Evolutionary conservation across 53 echinoderm and acorn worm genomes (phyloP).

Genomic region (Holothuria scabra): DNA sequence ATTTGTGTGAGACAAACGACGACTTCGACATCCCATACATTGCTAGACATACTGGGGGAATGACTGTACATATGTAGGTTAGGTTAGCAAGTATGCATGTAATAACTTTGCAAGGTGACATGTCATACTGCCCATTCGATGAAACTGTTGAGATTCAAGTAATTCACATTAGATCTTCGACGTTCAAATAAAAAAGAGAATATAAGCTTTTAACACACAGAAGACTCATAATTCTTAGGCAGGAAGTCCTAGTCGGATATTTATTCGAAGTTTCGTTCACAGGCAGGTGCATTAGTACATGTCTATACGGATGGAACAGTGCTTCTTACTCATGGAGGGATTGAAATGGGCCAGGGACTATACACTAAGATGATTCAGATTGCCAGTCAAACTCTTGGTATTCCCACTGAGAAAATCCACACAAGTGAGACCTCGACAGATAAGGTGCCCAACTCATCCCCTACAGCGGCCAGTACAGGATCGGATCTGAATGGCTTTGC

Average conservation of each 20-base stretch:
- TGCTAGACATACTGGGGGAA: too few relatives aligned
- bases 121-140: too few relatives aligned
- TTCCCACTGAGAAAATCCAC: slow-evolving; percentile 68
- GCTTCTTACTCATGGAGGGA: slow-evolving; percentile 80
- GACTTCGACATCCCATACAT: too few relatives aligned
- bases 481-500: slow-evolving; percentile 82
- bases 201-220: too few relatives aligned
- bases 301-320: slow-evolving; percentile 92
- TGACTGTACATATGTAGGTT: too few relatives aligned
- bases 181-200: too few relatives aligned
- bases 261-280: neutral
- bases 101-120: too few relatives aligned
- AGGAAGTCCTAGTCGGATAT: neutral
- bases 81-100: too few relatives aligned
- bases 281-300: slow-evolving; percentile 87
- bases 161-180: too few relatives aligned
- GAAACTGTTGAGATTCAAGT: too few relatives aligned
- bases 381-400: slow-evolving; percentile 67
- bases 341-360: slow-evolving; percentile 93
- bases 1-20: too few relatives aligned
- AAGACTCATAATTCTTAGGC: too few relatives aligned
- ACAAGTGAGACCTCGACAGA: slow-evolving; percentile 66
- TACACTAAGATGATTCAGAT: slow-evolving; percentile 91
- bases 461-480: slow-evolving; percentile 70
- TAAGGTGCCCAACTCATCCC: slow-evolving; percentile 76